Evolutionary conservation across 2,888 invertebrate species (phyloP), one percentile per base, ranked within the genome.

Genomic region (Salticus scenicus): DNA sequence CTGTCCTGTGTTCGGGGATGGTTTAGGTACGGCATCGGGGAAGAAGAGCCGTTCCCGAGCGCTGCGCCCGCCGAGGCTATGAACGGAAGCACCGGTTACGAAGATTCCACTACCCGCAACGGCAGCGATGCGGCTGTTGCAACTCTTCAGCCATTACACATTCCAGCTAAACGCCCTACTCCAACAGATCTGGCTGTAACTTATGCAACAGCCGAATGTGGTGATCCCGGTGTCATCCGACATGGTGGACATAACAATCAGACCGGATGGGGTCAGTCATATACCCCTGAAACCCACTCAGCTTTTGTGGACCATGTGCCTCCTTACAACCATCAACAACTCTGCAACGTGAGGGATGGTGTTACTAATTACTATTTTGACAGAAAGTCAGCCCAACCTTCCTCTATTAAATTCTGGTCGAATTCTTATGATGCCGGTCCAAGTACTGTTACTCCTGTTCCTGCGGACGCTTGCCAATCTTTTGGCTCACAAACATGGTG

Each of bases 111-210:
- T 27, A 69, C 74, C 78, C 84, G 88, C 69, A 83, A 85, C 70
- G 72, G 85, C 83, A 82, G 79, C 82, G 82, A 87, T 64, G 80
- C 84, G 27, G 88, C 87, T 63, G 37, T 33, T 5, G 79, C 88
- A 14, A 86, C 76, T 70, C 83, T 51, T 70, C 87, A 66, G 88
- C 95, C 95, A 86, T 93, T 97, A 88, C 96, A 97, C 93, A 96
- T 97, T 92, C 97, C 96, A 89, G 96, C 96, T 90, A 96, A 97
- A 92, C 87, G 90, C 64, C 88, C 89, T 82, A 88, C 89, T 86
- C 84, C 89, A 28, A 78, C 64, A 76, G 67, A 80, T 37, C 83
- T 87, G 75, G 84, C 86, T 67, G 87, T 84, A 51, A 78, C 88
- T 37, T 88, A 87, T 77, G 87, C 88, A 20, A 67, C 74, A 28